A percentile compares a stretch with the other conserved stretches of the same genome.
phyloP scores from a whole-genome alignment of 2,888 invertebrate species.

The Aromia moschata region DNA sequence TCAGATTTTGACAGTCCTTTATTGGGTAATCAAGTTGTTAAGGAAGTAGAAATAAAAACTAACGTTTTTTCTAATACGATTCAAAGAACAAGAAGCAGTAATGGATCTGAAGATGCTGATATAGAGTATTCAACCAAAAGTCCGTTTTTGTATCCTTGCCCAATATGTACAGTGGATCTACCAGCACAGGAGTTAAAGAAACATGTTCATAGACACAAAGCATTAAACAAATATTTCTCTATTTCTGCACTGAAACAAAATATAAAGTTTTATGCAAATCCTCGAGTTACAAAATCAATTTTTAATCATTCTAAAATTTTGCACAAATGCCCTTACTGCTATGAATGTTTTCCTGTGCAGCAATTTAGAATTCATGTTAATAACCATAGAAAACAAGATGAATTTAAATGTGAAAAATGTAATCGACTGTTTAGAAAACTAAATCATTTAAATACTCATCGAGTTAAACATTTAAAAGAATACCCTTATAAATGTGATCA shows the following conservation, averaged over 20 bases:
- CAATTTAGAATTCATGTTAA: slow-evolving; percentile 49
- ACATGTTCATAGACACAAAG: slow-evolving; percentile 51
- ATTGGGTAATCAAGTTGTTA: not conserved
- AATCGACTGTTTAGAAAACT: slow-evolving; percentile 51
- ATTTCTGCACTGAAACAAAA: slow-evolving; percentile 45
- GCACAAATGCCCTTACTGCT: slow-evolving; percentile 52
- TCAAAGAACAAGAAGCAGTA: not conserved
- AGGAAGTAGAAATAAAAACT: not conserved
- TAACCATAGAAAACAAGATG: slow-evolving; percentile 47
- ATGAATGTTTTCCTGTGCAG: slow-evolving; percentile 41
- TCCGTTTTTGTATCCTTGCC: slow-evolving; percentile 45
- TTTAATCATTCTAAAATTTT: slow-evolving; percentile 42
- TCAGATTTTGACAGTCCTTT: slow-evolving; percentile 3
- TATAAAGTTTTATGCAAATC: slow-evolving; percentile 22
- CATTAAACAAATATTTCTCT: slow-evolving; percentile 50
- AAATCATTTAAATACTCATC: slow-evolving; percentile 53
- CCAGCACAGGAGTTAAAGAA: slow-evolving; percentile 46
- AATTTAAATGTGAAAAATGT: slow-evolving; percentile 53
- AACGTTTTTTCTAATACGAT: not conserved
- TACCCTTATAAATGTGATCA: slow-evolving; percentile 53
- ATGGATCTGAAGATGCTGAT: not conserved
- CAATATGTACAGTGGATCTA: slow-evolving; percentile 51
- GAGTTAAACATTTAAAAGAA: slow-evolving; percentile 53
- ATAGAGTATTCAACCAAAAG: slow-evolving; percentile 2
- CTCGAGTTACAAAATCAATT: slow-evolving; percentile 24